Evolutionary conservation across 1,140 invertebrate genomes (phyloP).

Genomic region (Zophobas atratus): DNA sequence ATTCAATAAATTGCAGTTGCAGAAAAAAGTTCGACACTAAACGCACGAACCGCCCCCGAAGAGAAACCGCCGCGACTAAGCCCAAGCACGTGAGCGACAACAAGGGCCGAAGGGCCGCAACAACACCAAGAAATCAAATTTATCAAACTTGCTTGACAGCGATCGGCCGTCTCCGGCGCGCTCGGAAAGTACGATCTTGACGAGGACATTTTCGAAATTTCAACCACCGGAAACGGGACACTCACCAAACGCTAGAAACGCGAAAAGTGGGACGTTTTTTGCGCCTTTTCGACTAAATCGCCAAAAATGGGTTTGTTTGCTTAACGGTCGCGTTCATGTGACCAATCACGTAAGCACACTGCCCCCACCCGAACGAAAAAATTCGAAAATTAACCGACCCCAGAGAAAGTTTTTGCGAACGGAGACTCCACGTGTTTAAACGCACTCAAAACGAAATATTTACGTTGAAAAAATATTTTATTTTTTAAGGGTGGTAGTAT

Average conservation of each 20-base stretch:
- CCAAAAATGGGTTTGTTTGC: neutral
- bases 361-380: neutral
- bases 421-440: too few species aligned
- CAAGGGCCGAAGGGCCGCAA: neutral
- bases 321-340: neutral
- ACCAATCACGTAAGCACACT: conserved; percentile 13
- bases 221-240: neutral
- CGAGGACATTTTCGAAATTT: conserved; percentile 31
- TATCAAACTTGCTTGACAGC: neutral
- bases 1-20: conserved; percentile 16
- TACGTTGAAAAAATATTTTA: too few species aligned
- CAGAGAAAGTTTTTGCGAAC: too few species aligned
- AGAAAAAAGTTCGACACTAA: neutral
- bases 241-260: neutral
- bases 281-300: too few species aligned
- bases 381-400: neutral
- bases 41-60: neutral
- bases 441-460: too few species aligned
- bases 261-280: neutral
- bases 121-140: conserved; percentile 16
- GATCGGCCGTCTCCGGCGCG: neutral
- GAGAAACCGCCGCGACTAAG: neutral
- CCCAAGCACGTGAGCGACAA: neutral
- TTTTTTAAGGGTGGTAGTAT: too few species aligned
- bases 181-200: conserved; percentile 25